Evolutionary conservation across 2,797 vertebrate genomes (phyloP).

Genomic region (Crax fasciolata): DNA sequence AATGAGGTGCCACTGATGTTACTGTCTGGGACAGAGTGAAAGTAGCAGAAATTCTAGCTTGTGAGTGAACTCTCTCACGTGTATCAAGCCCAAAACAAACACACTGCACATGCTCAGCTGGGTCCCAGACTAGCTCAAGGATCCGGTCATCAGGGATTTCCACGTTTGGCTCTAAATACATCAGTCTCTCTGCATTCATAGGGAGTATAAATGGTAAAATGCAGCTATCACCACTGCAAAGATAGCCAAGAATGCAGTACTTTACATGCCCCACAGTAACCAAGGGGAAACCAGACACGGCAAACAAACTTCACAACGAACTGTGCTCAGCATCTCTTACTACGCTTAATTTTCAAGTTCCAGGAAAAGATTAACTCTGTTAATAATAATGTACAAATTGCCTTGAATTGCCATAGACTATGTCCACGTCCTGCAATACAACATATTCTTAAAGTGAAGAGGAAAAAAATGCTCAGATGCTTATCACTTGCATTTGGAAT

Average conservation of each 20-base stretch:
- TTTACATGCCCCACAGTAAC: background rate
- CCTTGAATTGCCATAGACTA: background rate
- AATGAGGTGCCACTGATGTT: background rate
- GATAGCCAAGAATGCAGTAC: background rate
- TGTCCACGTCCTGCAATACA: accelerated
- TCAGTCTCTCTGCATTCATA: background rate
- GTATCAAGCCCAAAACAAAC: background rate
- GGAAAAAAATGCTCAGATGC: background rate
- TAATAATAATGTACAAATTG: background rate
- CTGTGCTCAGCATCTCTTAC: background rate
- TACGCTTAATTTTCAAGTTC: background rate
- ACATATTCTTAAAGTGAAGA: background rate
- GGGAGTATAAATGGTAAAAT: background rate
- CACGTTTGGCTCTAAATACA: background rate
- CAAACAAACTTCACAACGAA: background rate
- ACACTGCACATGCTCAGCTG: no score
- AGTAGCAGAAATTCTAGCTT: background rate
- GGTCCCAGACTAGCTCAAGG: background rate
- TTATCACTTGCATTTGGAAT: background rate
- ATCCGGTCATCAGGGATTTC: background rate
- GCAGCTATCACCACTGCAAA: background rate
- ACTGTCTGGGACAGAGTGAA: background rate
- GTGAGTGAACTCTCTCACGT: accelerated
- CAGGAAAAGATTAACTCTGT: background rate
- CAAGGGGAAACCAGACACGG: no score